Conservation (phyloP, 2,797 vertebrate genomes). For the Halcyon badia region DNA sequence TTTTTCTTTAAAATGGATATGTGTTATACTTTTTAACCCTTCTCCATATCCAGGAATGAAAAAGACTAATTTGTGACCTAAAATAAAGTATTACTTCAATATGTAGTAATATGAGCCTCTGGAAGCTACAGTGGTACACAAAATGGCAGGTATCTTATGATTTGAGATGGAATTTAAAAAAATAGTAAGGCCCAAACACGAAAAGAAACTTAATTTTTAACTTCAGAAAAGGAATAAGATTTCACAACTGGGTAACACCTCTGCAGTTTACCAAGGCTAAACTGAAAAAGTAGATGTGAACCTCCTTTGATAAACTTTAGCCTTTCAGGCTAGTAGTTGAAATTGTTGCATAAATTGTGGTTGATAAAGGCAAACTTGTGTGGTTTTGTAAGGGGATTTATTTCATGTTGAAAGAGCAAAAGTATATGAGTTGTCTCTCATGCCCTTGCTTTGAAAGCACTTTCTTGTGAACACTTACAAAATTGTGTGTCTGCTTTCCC, state of each 20-base stretch:
- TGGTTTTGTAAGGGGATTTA: background rate
- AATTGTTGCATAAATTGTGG: fast-evolving
- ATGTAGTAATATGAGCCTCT: background rate
- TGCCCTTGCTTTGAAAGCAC: background rate
- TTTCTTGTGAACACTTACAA: background rate
- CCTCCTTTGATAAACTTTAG: background rate
- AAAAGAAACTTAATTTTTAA: background rate
- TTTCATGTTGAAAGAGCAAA: background rate
- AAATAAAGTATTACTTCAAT: background rate
- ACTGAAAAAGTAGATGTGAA: background rate
- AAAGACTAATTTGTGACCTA: background rate
- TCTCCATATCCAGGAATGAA: background rate
- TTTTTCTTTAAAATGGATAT: background rate
- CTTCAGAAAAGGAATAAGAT: background rate
- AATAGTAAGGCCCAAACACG: background rate
- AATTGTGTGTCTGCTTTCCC: background rate
- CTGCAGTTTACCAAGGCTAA: background rate
- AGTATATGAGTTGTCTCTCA: background rate
- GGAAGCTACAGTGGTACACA: background rate
- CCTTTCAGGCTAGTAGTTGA: background rate
- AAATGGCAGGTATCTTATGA: background rate
- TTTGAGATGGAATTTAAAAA: background rate
- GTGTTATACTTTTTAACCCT: background rate
- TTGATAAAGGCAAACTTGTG: background rate
- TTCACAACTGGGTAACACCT: background rate